phyloP scores from a whole-genome alignment of 2,888 invertebrate species.

The Hirtodrosophila alboralis region DNA sequence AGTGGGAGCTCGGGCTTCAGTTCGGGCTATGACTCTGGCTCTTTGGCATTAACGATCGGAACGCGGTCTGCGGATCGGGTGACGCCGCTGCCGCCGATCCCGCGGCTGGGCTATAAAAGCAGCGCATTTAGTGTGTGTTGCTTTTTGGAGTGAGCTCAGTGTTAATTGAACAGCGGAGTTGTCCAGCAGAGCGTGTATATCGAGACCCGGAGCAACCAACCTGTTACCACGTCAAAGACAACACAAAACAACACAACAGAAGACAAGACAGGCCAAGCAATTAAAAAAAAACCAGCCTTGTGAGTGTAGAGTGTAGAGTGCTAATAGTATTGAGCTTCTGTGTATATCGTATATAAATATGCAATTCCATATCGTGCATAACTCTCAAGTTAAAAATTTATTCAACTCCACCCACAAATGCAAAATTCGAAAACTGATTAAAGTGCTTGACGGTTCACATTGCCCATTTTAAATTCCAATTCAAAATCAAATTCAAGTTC shows the following conservation, averaged over 20 bases:
- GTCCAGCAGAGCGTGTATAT: slow-evolving; percentile 62
- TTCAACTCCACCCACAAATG: neutral
- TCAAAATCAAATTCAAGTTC: slow-evolving; percentile 1
- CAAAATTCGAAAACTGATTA: slow-evolving; percentile 3
- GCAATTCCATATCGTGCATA: slow-evolving; percentile 16
- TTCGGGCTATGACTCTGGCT: slow-evolving; percentile 4
- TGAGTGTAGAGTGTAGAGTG: slow-evolving; percentile 31
- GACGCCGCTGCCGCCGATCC: slow-evolving; percentile 13
- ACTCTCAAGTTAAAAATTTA: neutral
- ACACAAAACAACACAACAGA: slow-evolving; percentile 13
- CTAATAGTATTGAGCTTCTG: too few relatives aligned
- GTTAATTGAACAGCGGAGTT: slow-evolving; percentile 79
- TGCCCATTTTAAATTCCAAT: slow-evolving; percentile 22
- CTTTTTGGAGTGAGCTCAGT: slow-evolving; percentile 82
- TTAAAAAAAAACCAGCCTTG: slow-evolving; percentile 33
- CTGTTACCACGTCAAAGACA: slow-evolving; percentile 52
- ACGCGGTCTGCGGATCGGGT: slow-evolving; percentile 38
- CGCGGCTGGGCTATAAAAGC: slow-evolving; percentile 75
- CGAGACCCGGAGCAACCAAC: slow-evolving; percentile 34
- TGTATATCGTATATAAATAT: slow-evolving; percentile 15
- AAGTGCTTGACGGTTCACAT: slow-evolving; percentile 24
- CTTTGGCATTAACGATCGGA: neutral
- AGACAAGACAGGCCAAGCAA: slow-evolving; percentile 29
- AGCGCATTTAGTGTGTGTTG: slow-evolving; percentile 78
- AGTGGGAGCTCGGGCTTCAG: too few relatives aligned